These are phyloP conservation scores for Synanthedon andrenaeformis DNA, from an alignment of 2,888 invertebrate species.

Conservation along the genomic window DNA sequence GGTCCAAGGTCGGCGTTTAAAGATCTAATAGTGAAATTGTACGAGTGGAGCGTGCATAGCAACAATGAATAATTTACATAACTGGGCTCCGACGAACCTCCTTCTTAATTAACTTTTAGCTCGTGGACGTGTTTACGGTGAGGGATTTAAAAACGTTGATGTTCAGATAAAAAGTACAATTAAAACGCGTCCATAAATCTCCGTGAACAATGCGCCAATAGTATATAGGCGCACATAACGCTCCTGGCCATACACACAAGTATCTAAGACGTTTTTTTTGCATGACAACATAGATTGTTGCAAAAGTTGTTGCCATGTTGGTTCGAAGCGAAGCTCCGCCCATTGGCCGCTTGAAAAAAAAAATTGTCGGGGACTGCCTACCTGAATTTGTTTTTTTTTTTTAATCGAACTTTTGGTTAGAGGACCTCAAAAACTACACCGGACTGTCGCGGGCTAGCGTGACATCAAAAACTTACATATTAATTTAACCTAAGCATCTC, in stretches of 20 bases:
- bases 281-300: not conserved
- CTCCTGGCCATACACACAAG: not conserved
- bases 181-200: not conserved
- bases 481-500: too few relatives aligned
- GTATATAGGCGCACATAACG: not conserved
- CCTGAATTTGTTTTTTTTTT: not conserved
- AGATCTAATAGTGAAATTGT: constrained; percentile 22
- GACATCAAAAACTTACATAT: too few relatives aligned
- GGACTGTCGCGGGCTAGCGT: too few relatives aligned
- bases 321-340: not conserved
- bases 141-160: not conserved
- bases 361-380: not conserved
- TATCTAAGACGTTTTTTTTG: not conserved
- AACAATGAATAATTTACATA: constrained; percentile 52
- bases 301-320: not conserved
- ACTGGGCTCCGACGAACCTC: constrained; percentile 25
- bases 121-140: constrained; percentile 15
- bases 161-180: not conserved
- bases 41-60: constrained; percentile 33
- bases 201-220: not conserved
- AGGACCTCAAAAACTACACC: too few relatives aligned
- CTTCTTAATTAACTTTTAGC: constrained; percentile 45
- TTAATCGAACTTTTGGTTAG: too few relatives aligned
- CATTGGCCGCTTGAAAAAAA: not conserved
- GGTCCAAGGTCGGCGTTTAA: constrained; percentile 18